Base-by-base conservation (phyloP, 2,797 vertebrate species). In the Sebastes hubbsi region DNA sequence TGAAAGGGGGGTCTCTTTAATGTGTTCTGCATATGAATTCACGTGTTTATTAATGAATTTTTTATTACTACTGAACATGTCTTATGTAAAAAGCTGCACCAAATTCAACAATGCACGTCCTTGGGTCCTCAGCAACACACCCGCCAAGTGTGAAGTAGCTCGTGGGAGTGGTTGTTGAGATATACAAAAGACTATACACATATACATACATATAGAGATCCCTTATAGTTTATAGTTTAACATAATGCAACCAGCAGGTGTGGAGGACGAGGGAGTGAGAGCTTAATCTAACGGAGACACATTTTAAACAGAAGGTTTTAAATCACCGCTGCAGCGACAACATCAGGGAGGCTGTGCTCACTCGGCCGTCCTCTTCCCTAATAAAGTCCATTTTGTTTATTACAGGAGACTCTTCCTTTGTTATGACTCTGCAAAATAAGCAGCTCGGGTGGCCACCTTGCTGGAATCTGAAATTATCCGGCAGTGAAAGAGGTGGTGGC, bases 401-500 rank as follows among this genome's bases (percentile, higher is more conserved):
- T 65, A 54, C 27, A 49, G 5, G 20, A 64, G 66, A 34, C 42
- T 38, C 49, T 54, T 61, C 54, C 25, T 80, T 70, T 83, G 70
- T 86, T 52, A 49, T 79, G 84, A 91, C 63, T 82, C 62, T 74
- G 89, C 88, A 87, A 59, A 81, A 86, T 24, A 36, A 72, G 72
- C 52, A 68, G 42, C 66, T 67, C 34, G 18, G 66, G 63, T 85
- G 34, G 79, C 81, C 75, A 82, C 78, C 72, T 61, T 67, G 81
- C 78, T 84, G 76, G 85, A 79, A 87, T 85, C n/a, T 76, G 67
- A 87, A 90, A 84, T 87, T 11, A 81, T 20, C 74, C 24, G 4
- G 46, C 52, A 78, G 74, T 78, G 71, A 68, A 56, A 63, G 81
- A 68, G 54, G 65, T 27, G 55, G 73, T 52, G 77, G 75, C 68